phyloP scores from a whole-genome alignment of 2,888 invertebrate species.

The Mongoloraphidia duomilia region DNA sequence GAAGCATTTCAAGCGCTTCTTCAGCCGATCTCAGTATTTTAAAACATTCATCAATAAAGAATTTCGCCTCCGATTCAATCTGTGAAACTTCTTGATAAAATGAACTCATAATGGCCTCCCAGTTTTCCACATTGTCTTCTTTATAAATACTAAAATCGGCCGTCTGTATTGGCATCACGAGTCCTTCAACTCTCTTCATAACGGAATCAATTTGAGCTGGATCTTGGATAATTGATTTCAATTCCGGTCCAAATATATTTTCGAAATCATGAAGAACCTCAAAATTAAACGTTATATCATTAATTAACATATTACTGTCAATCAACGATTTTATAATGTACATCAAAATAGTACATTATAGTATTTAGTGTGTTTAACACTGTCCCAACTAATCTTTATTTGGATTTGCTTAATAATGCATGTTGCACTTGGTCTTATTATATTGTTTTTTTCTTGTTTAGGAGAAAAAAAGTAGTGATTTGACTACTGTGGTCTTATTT shows the following conservation, averaged over 20 bases:
- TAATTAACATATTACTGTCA: too few species aligned
- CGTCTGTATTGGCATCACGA: constrained; percentile 59
- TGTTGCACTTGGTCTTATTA: too few species aligned
- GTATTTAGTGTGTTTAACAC: too few species aligned
- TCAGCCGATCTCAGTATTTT: constrained; percentile 67
- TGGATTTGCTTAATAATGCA: too few species aligned
- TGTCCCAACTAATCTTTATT: too few species aligned
- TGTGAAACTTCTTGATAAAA: constrained; percentile 60
- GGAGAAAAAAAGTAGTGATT: too few species aligned
- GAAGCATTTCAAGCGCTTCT: constrained; percentile 62
- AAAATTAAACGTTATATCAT: too few species aligned
- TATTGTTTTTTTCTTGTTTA: too few species aligned
- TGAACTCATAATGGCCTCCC: constrained; percentile 67
- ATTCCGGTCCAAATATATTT: constrained; percentile 74
- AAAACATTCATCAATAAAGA: constrained; percentile 77
- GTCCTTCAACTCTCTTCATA: constrained; percentile 60
- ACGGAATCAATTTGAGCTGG: constrained; percentile 77
- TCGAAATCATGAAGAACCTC: constrained; percentile 74
- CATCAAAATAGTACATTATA: too few species aligned
- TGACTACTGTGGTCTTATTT: too few species aligned
- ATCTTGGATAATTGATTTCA: constrained; percentile 76
- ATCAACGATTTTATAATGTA: too few species aligned
- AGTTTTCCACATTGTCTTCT: constrained; percentile 64
- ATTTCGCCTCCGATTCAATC: constrained; percentile 69
- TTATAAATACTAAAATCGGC: constrained; percentile 75